Evolutionary conservation across 2,888 invertebrate genomes (phyloP), one percentile per base, ranked within the genome.

Genomic region (Elysia crispata): DNA sequence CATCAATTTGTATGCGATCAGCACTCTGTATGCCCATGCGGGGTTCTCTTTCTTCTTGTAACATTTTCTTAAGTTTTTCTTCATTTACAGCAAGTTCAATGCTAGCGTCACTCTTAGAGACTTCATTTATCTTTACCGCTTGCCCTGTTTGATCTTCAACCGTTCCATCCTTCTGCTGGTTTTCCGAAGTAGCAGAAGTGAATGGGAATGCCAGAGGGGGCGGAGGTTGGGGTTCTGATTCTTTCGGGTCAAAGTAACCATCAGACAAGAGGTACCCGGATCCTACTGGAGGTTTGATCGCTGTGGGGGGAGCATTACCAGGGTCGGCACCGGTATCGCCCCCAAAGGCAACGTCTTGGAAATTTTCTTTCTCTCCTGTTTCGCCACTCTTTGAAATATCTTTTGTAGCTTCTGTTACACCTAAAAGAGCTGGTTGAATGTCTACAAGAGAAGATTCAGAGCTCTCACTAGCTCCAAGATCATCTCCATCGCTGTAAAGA

Each of bases 211-310:
- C 60, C n/a, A 25, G 15, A 23, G 25, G n/a, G 3, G 60, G 60
- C 5, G 60, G n/a, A 5, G 28, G n/a, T 25, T 13, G 18, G 28
- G 23, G 18, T 23, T 28, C 66, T 1, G 66, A 5, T 25, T 28
- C 28, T 1, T 5, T 18, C 23, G 13, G 15, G 11, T 66, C 66
- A 66, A 69, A 69, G 11, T 41, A 41, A 41, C 11, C 41, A 20
- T 33, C 41, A 20, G 28, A 33, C n/a, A 69, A n/a, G 20, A 69
- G 20, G 69, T 69, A 69, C 3, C 69, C 69, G 1, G 69, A 69
- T n/a, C 69, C 69, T 11, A 69, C 41, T 20, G 69, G 20, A 23
- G 69, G 69, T 33, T 33, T 31, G 28, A 31, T 18, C 25, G 23
- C 25, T 6, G 30, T n/a, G 66, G 30, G 30, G 18, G 25, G 25